phyloP scores from a whole-genome alignment of 2,113 vertebrate genomes.

The Chamaea fasciata region DNA sequence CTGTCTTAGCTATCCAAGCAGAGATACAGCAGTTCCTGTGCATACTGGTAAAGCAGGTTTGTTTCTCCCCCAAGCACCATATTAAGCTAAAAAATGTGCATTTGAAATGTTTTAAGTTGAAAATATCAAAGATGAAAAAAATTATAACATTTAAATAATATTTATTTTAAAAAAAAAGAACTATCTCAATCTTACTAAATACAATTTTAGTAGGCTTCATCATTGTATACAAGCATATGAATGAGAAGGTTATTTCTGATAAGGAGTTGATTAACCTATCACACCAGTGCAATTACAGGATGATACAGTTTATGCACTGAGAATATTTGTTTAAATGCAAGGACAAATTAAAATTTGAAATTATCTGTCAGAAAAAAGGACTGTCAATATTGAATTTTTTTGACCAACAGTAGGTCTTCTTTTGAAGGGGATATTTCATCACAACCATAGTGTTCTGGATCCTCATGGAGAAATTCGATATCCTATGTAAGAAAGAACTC shows the following conservation, averaged over 20 bases:
- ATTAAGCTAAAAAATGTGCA: neutral
- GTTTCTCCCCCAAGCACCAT: neutral
- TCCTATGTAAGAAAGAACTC: neutral
- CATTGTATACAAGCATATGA: neutral
- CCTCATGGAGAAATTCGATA: neutral
- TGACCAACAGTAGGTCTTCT: neutral
- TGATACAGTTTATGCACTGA: neutral
- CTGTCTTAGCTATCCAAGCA: neutral
- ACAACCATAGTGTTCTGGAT: neutral
- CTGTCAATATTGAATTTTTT: neutral
- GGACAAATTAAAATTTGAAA: neutral
- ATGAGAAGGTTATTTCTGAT: neutral
- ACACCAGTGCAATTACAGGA: neutral
- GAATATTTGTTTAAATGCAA: neutral
- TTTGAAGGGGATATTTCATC: neutral
- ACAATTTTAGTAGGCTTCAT: neutral
- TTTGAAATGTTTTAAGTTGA: neutral
- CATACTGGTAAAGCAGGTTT: neutral
- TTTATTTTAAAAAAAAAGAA: neutral
- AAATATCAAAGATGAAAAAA: neutral
- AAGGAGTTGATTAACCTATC: neutral
- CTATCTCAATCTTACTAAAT: neutral
- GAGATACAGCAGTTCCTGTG: neutral
- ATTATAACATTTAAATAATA: neutral
- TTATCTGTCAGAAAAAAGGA: neutral